These are phyloP conservation scores for Pungitius pungitius DNA, from an alignment of 2,113 vertebrate species.

Conservation along the genomic window DNA sequence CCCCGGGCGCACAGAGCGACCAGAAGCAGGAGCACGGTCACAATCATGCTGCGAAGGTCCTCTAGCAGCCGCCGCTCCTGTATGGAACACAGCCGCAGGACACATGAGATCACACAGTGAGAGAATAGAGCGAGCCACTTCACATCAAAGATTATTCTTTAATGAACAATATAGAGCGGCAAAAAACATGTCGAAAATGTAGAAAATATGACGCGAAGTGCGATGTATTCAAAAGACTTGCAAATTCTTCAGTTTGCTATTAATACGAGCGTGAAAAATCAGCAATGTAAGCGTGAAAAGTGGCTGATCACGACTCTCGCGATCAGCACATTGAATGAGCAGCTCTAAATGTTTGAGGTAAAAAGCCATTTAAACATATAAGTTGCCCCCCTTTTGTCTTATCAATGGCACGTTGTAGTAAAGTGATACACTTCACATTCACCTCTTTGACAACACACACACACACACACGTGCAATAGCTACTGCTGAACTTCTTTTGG, in stretches of 20 bases:
- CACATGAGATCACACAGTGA: not conserved
- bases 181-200: too few species aligned
- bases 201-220: too few species aligned
- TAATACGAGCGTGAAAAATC: not conserved
- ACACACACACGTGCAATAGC: not conserved
- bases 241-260: not conserved
- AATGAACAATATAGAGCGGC: too few species aligned
- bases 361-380: not conserved
- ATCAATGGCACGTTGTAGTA: not conserved
- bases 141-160: not conserved
- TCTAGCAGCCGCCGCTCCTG: constrained; percentile 49
- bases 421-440: not conserved
- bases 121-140: not conserved
- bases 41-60: constrained; percentile 77
- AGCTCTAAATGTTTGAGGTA: not conserved
- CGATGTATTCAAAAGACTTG: too few species aligned
- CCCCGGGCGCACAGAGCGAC: constrained; percentile 64
- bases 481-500: not conserved
- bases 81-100: constrained; percentile 25
- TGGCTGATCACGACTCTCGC: not conserved
- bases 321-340: not conserved
- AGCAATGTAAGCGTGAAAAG: too few species aligned
- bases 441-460: not conserved
- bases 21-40: constrained; percentile 71
- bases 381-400: not conserved